These are phyloP conservation scores for Asarcornis scutulata DNA, from an alignment of 2,113 vertebrate species.

Conservation along the genomic window DNA sequence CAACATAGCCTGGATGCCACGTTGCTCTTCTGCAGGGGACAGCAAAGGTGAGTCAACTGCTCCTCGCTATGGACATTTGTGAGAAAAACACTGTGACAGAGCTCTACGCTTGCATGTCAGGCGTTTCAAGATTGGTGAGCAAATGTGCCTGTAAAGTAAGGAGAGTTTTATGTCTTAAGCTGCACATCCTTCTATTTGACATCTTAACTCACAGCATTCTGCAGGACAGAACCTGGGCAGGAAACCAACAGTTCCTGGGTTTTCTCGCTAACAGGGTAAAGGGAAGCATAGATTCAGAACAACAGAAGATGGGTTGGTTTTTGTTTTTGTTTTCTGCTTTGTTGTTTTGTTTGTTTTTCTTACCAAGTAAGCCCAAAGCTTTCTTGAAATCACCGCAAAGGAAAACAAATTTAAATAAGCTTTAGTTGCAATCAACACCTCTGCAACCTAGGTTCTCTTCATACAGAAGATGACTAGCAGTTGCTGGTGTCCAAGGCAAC, in stretches of 20 bases:
- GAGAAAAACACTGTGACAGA: background rate
- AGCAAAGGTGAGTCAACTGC: background rate
- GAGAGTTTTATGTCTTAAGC: accelerated
- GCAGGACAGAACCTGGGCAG: background rate
- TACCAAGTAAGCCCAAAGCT: background rate
- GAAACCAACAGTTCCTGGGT: background rate
- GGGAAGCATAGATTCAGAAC: background rate
- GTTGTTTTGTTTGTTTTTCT: background rate
- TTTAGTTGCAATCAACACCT: background rate
- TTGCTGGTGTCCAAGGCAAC: background rate
- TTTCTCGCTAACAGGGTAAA: background rate
- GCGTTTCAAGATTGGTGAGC: background rate
- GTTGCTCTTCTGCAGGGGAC: background rate
- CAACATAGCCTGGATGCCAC: background rate
- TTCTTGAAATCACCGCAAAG: background rate
- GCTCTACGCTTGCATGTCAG: accelerated
- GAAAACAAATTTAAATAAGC: background rate
- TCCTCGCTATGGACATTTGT: background rate
- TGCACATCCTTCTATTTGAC: background rate
- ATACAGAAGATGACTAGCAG: no score
- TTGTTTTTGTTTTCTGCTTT: no score
- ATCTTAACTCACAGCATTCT: background rate
- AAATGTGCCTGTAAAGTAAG: background rate
- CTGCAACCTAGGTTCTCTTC: accelerated
- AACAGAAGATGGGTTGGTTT: background rate